Conservation (phyloP, 2,113 vertebrate genomes). For the Sminthopsis crassicaudata region DNA sequence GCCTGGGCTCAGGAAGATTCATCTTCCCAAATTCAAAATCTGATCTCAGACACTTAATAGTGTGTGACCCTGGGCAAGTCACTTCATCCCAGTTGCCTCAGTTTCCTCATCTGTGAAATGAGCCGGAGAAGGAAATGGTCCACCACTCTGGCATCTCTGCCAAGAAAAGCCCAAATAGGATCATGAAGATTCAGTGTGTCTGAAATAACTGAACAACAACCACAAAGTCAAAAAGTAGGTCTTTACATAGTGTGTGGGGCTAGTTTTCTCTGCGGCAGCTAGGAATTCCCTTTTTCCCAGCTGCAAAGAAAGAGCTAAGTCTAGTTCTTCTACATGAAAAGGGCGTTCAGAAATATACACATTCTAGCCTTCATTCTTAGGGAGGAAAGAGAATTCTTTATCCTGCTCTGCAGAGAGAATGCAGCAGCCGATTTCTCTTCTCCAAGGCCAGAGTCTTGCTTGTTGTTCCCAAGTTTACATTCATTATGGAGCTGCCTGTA, state of each 20-base stretch:
- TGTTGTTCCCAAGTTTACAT: background rate
- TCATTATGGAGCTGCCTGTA: background rate
- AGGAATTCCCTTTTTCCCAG: background rate
- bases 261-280: background rate
- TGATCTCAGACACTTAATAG: constrained; percentile 11
- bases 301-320: background rate
- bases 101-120: too few species aligned
- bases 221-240: background rate
- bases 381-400: background rate
- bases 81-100: too few species aligned
- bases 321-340: background rate
- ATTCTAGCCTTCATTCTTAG: background rate
- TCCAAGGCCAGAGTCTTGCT: background rate
- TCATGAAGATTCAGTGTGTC: too few species aligned
- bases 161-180: too few species aligned
- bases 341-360: background rate
- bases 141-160: too few species aligned
- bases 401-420: background rate
- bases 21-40: constrained; percentile 29
- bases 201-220: too few species aligned
- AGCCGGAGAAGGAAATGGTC: background rate
- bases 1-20: constrained; percentile 7
- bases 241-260: background rate
- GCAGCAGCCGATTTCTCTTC: background rate
- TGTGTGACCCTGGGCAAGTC: too few species aligned